Base-by-base conservation (phyloP, 2,888 invertebrate genomes). In the Ophion ellenae region DNA sequence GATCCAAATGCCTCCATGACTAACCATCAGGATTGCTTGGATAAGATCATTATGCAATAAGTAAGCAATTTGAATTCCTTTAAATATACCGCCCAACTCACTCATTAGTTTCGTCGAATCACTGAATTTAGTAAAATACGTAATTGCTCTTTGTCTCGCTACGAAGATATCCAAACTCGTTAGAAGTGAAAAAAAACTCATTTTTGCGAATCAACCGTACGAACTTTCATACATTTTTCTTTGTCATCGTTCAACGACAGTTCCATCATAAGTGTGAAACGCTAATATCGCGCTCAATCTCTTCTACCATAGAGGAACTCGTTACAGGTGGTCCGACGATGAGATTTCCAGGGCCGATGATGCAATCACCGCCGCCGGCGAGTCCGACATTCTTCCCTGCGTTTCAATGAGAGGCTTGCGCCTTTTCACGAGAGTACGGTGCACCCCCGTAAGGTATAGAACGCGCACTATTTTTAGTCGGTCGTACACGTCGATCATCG, bases 371-470 rank as follows among this genome's bases (percentile, higher is more conserved):
- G 73, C 90, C 91, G 67, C 91, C 91, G 87, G 81, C 90, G 7
- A 93, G 92, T 87, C 87, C 92, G 87, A 90, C 93, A 88, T 93
- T 93, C 88, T 94, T 94, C 82, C 92, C 94, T 66, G 92, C 92
- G 89, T 93, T 94, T 90, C 93, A 93, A 90, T 93, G 91, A 93
- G 88, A 87, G 64, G 73, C 84, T 84, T 83, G 32, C 36, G 53
- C 20, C 32, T 70, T 78, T 47, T 78, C 59, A 32, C 64, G 59
- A 70, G 61, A 80, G 70, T 71, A 11, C 78, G 85, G 85, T 86
- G 85, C 86, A 83, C 81, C 77, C 67, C 28, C 28, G 32, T 80
- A 73, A 87, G 83, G 85, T 87, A 87, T 79, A 82, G 66, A 53
- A 17, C 53, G 17, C 75, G 61, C 59, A 74, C 36, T 75, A 86